Percentiles rank a stretch among this genome's conserved stretches.
Evolutionary conservation across 2,888 invertebrate genomes (phyloP).

Genomic region (Aphelenchoides bicaudatus): DNA sequence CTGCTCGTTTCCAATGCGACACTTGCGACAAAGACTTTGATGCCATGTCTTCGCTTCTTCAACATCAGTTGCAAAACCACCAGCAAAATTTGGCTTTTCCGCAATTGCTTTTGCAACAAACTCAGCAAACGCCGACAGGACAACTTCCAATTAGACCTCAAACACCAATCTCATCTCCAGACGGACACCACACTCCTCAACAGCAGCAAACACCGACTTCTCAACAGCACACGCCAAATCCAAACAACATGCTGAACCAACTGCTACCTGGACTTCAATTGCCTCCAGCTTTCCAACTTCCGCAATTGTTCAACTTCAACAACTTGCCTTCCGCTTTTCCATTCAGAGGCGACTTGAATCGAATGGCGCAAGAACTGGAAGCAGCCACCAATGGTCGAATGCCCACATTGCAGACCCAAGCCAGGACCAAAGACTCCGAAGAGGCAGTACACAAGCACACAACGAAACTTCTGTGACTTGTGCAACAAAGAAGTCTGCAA

Average conservation of each 20-base stretch:
- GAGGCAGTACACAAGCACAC: constrained; percentile 53
- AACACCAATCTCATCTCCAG: not conserved
- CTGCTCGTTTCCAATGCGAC: constrained; percentile 73
- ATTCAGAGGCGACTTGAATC: constrained; percentile 1
- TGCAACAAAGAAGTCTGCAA: constrained; percentile 76
- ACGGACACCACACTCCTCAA: constrained; percentile 17
- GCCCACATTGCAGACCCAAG: too few relatives aligned
- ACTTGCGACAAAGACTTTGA: constrained; percentile 97
- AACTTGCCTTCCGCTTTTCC: constrained; percentile 7
- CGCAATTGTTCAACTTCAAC: constrained; percentile 11
- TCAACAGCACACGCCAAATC: constrained; percentile 16
- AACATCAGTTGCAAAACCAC: constrained; percentile 94
- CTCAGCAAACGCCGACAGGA: not conserved
- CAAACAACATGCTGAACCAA: constrained; percentile 13
- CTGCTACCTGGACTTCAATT: constrained; percentile 5
- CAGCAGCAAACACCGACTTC: constrained; percentile 1
- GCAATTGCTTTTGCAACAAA: not conserved
- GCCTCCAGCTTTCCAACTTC: not conserved
- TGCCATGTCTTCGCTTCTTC: constrained; percentile 94
- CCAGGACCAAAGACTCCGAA: constrained; percentile 35
- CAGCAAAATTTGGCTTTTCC: not conserved
- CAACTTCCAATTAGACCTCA: not conserved
- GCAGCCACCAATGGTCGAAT: not conserved
- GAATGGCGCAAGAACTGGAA: constrained; percentile 14
- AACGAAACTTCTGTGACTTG: constrained; percentile 60